phyloP scores from a whole-genome alignment of 2,113 vertebrate species.

The Dunckerocampus dactyliophorus region DNA sequence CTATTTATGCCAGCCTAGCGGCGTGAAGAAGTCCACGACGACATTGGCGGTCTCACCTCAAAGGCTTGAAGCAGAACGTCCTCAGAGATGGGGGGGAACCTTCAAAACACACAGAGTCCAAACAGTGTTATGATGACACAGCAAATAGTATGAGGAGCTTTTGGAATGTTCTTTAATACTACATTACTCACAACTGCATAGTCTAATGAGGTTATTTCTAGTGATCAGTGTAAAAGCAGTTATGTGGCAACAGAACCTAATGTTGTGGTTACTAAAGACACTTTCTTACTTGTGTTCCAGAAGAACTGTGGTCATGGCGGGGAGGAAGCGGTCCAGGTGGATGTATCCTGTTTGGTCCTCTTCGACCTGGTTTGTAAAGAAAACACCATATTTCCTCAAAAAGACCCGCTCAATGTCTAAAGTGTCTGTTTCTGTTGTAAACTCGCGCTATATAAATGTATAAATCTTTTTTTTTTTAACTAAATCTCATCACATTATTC shows the following conservation, averaged over 20 bases:
- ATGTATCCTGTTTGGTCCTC: conserved; percentile 82
- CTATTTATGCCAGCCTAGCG: not conserved
- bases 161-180: too few species aligned
- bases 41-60: conserved; percentile 73
- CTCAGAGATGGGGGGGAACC: conserved; percentile 82
- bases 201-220: too few species aligned
- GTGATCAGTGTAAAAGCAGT: too few species aligned
- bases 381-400: not conserved
- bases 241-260: too few species aligned
- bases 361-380: conserved; percentile 76
- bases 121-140: too few species aligned
- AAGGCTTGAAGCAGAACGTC: conserved; percentile 86
- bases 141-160: not conserved
- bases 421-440: too few species aligned
- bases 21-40: not conserved
- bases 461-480: too few species aligned
- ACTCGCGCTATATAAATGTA: too few species aligned
- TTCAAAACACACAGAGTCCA: conserved; percentile 39
- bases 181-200: too few species aligned
- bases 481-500: too few species aligned
- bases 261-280: not conserved
- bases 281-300: conserved; percentile 77
- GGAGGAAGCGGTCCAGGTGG: conserved; percentile 84
- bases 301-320: conserved; percentile 82
- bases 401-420: too few species aligned